Conservation (phyloP, 2,113 vertebrate genomes). For the Poeciliopsis occidentalis region DNA sequence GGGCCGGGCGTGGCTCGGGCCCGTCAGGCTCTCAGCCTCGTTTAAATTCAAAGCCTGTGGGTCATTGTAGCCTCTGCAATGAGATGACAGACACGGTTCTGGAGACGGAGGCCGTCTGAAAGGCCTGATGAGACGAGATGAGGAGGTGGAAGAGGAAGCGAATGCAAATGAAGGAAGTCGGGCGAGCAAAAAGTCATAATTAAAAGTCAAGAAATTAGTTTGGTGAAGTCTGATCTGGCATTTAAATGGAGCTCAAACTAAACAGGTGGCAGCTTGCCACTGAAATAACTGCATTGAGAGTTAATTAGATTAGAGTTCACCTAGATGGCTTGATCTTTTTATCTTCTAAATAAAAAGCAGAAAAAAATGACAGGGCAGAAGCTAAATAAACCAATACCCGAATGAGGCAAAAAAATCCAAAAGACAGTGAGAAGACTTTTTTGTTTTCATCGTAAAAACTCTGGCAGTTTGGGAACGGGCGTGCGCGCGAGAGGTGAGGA, state of each 20-base stretch:
- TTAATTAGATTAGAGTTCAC: conserved; percentile 49
- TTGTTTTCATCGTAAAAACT: not conserved
- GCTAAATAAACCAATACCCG: not conserved
- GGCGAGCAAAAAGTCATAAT: conserved; percentile 34
- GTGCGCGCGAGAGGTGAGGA: conserved; percentile 29
- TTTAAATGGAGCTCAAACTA: conserved; percentile 47
- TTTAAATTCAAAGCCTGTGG: conserved; percentile 79
- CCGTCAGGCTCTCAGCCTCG: conserved; percentile 66
- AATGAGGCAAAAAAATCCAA: conserved; percentile 1
- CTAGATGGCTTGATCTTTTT: conserved; percentile 38
- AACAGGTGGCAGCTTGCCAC: conserved; percentile 60
- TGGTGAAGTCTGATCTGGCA: conserved; percentile 11
- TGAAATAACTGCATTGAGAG: conserved; percentile 48
- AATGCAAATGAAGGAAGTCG: not conserved
- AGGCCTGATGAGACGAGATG: conserved; percentile 31
- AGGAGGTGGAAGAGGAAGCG: conserved; percentile 17
- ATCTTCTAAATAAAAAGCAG: not conserved
- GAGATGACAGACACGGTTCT: conserved; percentile 41
- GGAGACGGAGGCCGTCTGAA: conserved; percentile 35
- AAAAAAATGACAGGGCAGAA: not conserved
- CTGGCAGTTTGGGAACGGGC: conserved; percentile 3
- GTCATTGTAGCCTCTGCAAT: conserved; percentile 59
- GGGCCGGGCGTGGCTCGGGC: conserved; percentile 62
- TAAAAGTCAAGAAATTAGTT: conserved; percentile 12
- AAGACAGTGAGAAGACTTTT: too few species aligned